These are phyloP conservation scores for Nycticryphes semicollaris DNA, from an alignment of 2,113 vertebrate genomes.

Conservation along the genomic window DNA sequence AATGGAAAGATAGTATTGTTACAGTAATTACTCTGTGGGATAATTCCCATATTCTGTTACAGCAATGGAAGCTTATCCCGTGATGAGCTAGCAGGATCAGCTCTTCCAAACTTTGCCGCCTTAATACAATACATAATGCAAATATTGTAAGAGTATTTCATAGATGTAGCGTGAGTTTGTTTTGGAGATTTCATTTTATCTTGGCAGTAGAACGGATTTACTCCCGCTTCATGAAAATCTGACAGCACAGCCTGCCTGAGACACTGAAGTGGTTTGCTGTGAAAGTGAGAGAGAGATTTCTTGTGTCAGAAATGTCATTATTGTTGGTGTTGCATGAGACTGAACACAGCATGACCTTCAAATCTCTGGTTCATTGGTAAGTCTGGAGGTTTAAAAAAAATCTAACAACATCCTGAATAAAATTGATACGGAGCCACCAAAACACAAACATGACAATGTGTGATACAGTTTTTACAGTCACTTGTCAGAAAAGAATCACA, in stretches of 20 bases:
- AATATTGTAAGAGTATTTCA: neutral
- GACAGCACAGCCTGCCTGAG: neutral
- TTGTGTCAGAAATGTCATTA: slow-evolving; percentile 1
- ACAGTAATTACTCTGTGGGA: neutral
- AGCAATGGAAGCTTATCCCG: neutral
- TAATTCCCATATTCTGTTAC: neutral
- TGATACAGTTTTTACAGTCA: neutral
- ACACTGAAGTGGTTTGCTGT: neutral
- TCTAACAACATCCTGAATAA: neutral
- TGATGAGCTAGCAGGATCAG: neutral
- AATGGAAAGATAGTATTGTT: neutral
- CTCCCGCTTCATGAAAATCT: neutral
- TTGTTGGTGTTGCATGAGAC: neutral
- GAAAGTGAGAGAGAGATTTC: neutral
- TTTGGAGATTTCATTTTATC: neutral
- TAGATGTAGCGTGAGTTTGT: neutral
- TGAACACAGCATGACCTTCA: neutral
- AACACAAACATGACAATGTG: neutral
- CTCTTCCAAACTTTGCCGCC: neutral
- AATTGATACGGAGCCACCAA: neutral
- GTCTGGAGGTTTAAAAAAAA: neutral
- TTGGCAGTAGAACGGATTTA: neutral
- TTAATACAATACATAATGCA: neutral
- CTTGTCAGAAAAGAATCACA: slow-evolving; percentile 8
- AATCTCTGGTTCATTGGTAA: neutral